phyloP scores from a whole-genome alignment of 2,113 vertebrate genomes.

The Thalassarche chlororhynchos region DNA sequence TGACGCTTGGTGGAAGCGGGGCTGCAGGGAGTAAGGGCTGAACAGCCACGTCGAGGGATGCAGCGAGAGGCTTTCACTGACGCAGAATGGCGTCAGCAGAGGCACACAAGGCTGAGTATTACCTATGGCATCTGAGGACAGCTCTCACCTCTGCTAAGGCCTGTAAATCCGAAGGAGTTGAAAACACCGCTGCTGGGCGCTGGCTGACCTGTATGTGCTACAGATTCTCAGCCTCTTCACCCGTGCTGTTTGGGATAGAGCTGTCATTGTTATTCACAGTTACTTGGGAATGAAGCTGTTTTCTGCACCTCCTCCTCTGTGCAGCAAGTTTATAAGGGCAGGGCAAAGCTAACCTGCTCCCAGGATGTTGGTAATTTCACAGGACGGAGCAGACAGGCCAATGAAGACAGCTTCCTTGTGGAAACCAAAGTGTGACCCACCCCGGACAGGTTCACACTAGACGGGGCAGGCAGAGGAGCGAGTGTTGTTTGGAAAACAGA shows the following conservation, averaged over 20 bases:
- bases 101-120: rapidly evolving
- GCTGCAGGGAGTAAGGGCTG: background rate
- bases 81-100: rapidly evolving
- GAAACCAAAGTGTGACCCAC: background rate
- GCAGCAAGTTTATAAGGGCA: background rate
- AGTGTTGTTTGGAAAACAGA: background rate
- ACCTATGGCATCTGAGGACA: background rate
- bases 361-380: rapidly evolving
- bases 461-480: background rate
- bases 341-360: background rate
- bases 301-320: background rate
- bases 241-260: background rate
- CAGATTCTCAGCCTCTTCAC: background rate
- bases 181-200: rapidly evolving
- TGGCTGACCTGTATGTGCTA: background rate
- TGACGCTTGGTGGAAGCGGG: rapidly evolving
- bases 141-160: background rate
- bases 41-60: rapidly evolving
- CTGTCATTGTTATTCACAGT: background rate
- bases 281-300: background rate
- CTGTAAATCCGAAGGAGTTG: background rate
- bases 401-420: rapidly evolving
- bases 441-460: no score
- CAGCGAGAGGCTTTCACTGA: background rate
- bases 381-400: background rate